Evolutionary conservation across 2,888 invertebrate species (phyloP).

Genomic region (Lithophane semibrunnea): DNA sequence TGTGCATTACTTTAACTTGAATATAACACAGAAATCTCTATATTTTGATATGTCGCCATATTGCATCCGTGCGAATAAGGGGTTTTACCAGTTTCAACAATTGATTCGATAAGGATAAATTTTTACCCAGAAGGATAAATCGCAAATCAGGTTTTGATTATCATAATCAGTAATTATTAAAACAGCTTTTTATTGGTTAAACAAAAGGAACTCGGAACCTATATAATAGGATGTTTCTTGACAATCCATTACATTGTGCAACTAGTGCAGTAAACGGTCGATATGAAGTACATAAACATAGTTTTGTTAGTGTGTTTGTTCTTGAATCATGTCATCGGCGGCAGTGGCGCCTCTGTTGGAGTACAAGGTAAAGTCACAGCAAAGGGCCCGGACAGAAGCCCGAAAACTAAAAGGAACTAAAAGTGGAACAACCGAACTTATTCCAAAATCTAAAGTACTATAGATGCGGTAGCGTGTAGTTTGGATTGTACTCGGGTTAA

Average conservation of each 20-base stretch:
- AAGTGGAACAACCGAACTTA: background rate
- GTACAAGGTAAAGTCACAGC: no score
- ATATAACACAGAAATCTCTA: no score
- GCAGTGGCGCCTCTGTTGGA: background rate
- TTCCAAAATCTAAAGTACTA: no score
- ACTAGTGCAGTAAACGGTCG: background rate
- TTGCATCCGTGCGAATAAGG: no score
- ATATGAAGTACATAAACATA: background rate
- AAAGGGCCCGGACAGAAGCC: background rate
- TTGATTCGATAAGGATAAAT: no score
- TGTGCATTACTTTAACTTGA: no score
- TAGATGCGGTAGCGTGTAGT: background rate
- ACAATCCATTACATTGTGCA: background rate
- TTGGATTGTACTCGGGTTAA: background rate
- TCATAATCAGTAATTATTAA: no score
- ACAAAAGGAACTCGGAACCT: no score
- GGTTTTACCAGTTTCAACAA: no score
- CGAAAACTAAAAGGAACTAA: background rate
- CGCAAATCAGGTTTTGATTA: background rate
- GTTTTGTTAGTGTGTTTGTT: background rate
- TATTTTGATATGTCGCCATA: no score
- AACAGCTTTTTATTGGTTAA: no score
- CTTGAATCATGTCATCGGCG: background rate
- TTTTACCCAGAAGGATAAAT: no score
- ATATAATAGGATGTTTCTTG: background rate